Percentiles rank a stretch among this genome's conserved stretches.
Conservation (phyloP, 2,797 vertebrate genomes). For the Malacoraja senta region DNA sequence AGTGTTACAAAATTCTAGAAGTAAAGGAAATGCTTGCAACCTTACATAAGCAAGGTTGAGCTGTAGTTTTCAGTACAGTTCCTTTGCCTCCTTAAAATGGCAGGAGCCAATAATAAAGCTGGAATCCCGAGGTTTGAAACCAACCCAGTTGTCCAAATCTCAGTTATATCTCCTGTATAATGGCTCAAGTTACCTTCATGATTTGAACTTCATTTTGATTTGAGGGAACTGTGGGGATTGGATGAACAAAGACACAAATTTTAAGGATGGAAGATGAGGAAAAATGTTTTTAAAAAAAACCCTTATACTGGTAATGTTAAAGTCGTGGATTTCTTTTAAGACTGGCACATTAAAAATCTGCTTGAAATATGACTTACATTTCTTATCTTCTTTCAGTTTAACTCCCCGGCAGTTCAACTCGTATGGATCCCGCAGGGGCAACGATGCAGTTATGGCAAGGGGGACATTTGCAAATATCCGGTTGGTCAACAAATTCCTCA, state of each 20-base stretch:
- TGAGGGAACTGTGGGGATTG: neutral
- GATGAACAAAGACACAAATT: neutral
- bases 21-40: neutral
- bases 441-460: constrained; percentile 88
- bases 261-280: neutral
- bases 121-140: neutral
- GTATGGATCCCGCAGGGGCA: constrained; percentile 88
- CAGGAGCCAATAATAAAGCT: neutral
- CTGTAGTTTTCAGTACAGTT: neutral
- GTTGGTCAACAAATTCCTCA: constrained; percentile 87
- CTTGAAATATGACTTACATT: neutral
- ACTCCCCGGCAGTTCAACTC: constrained; percentile 88
- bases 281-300: neutral
- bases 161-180: neutral
- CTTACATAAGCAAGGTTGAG: neutral
- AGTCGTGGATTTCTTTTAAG: neutral
- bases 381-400: constrained; percentile 57
- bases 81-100: neutral
- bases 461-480: constrained; percentile 97
- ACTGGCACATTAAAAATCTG: neutral
- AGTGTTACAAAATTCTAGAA: neutral
- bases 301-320: neutral
- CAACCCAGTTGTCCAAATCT: no score
- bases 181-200: neutral
- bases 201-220: neutral